Conservation (phyloP, 92 coral and sea anemone genomes). For the Epizoanthus fatuus region DNA sequence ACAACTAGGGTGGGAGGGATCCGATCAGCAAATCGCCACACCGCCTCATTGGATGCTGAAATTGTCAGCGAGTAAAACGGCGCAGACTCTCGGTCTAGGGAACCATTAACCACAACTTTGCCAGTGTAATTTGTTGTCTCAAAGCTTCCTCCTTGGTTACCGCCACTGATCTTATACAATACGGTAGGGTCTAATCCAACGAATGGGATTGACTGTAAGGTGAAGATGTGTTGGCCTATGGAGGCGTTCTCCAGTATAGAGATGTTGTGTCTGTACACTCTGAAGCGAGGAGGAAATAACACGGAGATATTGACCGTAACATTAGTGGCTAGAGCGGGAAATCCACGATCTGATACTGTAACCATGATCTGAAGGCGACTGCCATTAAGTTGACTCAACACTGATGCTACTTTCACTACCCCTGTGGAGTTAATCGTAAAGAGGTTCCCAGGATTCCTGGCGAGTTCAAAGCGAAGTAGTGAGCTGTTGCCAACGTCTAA, state of each 20-base stretch:
- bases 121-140: neutral
- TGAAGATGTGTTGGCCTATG: neutral
- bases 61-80: conserved; percentile 5
- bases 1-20: conserved; percentile 7
- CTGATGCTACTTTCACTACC: conserved; percentile 31
- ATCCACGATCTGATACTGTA: conserved; percentile 52
- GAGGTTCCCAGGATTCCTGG: conserved; percentile 19
- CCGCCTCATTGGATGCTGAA: conserved; percentile 27
- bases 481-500: conserved; percentile 53
- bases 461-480: conserved; percentile 11
- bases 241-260: conserved; percentile 28
- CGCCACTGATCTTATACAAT: neutral
- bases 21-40: conserved; percentile 10
- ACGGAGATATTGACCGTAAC: conserved; percentile 52
- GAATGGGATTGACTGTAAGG: neutral
- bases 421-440: conserved; percentile 50
- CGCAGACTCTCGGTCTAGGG: conserved; percentile 17
- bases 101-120: neutral
- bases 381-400: conserved; percentile 34
- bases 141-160: conserved; percentile 24
- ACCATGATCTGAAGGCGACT: conserved; percentile 23
- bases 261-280: neutral
- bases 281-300: conserved; percentile 28
- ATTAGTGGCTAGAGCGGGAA: conserved; percentile 32
- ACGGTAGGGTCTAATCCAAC: conserved; percentile 21